Base-by-base conservation (phyloP, 2,797 vertebrate species). In the Poecilia velifera region DNA sequence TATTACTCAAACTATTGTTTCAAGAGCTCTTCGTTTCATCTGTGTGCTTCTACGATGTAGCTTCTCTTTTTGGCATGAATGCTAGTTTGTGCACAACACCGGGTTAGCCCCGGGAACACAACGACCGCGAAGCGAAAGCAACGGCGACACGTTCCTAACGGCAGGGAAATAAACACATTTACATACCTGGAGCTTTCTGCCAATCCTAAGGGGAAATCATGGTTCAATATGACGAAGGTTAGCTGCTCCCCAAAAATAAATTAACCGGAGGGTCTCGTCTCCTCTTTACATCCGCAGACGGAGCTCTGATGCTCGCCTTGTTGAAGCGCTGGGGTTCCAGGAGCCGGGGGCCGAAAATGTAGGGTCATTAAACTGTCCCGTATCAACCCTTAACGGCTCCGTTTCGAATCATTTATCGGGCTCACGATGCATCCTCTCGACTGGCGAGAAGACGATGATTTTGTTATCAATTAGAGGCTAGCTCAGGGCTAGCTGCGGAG, bases 401-500 rank as follows among this genome's bases (percentile, higher is more conserved):
- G 13, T 43, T 31, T 83, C 51, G 73, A 57, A 1, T 34, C 12
- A 39, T 84, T 46, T 55, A 28, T 85, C 12, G 51, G 57, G 28
- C 31, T 41, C 25, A 49, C 70, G 74, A 0, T n/a, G 53, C 66
- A 70, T 85, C 59, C 66, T 76, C 53, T n/a, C 59, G 10, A 31
- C 46, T 1, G 31, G 47, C 8, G 45, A 68, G 82, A 68, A 85
- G 0, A 78, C 31, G 6, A 4, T 64, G 85, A 83, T 88, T 87
- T 84, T 84, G 75, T 51, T 73, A 9, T 71, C 72, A 72, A 83
- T 66, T 53, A 89, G 71, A 86, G 88, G 91, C 81, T 86, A 85
- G 91, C 93, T 90, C 79, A 39, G 57, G 43, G 92, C 91, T 94
- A 95, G 91, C 91, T 76, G 57, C 43, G 31, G 82, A 88, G 84